phyloP scores from a whole-genome alignment of 2,888 invertebrate species.

The Archaeoteleia sp. region DNA sequence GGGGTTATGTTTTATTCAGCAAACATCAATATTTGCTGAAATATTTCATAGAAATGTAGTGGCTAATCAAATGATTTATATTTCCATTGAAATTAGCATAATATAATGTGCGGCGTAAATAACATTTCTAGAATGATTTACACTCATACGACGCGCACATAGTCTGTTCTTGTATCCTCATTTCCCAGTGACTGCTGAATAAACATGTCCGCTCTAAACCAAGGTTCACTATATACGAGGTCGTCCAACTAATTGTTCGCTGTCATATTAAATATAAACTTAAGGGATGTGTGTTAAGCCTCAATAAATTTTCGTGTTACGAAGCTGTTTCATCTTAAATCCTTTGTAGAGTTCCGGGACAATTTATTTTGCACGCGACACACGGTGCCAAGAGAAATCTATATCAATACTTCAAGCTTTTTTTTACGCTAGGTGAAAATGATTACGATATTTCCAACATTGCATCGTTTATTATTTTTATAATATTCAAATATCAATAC shows the following conservation, averaged over 20 bases:
- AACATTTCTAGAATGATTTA: constrained; percentile 41
- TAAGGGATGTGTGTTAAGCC: constrained; percentile 36
- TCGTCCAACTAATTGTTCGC: constrained; percentile 42
- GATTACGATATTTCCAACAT: too few species aligned
- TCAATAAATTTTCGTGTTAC: constrained; percentile 40
- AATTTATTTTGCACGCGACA: too few species aligned
- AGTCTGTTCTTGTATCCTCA: constrained; percentile 40
- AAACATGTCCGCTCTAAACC: constrained; percentile 45
- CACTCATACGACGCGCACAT: constrained; percentile 28
- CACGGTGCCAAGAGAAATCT: too few species aligned
- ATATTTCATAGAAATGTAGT: too few species aligned
- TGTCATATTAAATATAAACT: constrained; percentile 50
- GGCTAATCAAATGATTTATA: too few species aligned
- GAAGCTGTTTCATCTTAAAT: constrained; percentile 25
- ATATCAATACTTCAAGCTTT: too few species aligned
- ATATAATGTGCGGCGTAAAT: constrained; percentile 28
- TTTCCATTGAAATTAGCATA: constrained; percentile 33
- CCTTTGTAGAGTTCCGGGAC: constrained; percentile 18
- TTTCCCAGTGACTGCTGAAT: constrained; percentile 44
- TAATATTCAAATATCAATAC: too few species aligned
- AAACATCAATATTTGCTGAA: too few species aligned
- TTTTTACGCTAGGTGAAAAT: too few species aligned
- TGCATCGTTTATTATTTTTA: too few species aligned
- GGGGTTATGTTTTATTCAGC: too few species aligned
- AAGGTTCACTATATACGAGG: constrained; percentile 24